Evolutionary conservation across 2,113 vertebrate species (phyloP), one percentile per base, ranked within the genome.

Genomic region (Lepisosteus oculatus): DNA sequence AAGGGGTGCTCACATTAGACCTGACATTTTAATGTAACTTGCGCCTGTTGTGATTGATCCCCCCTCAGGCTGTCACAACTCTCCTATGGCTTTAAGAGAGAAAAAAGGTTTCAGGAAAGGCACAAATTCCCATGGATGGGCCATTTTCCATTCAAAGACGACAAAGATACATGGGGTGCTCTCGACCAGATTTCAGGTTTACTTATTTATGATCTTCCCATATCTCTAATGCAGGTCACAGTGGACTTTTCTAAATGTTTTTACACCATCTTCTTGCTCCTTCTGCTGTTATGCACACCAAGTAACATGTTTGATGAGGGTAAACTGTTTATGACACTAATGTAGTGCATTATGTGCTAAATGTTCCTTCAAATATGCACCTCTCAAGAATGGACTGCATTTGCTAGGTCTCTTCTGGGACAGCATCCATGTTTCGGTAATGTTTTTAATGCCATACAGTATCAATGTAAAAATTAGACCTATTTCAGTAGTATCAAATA

Each of bases 1-100:
- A 68, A 68, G 72, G 59, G 68, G 9, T 0, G 72, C 2, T 72
- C 72, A 75, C 75, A 76, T 65, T 66, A 71, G 55, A 76, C 75
- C 61, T 78, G 77, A 80, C 78, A 79, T 80, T 80, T 82, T 78
- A 82, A 82, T 76, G 78, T 77, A 77, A 55, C 69, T 61, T 17
- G 63, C 68, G 70, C 61, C 74, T 68, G 61, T 74, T 72, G 69
- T 73, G 80, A 78, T 70, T 73, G 72, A 79, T 79, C 72, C 68
- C 74, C 78, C 80, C 73, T 74, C 75, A 72, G 77, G 74, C 75
- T 75, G 71, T 65, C 55, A 80, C 71, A 68, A 63, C 65, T 72
- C 80, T 78, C 73, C 73, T 3, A 68, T 66, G 75, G 67, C 73
- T 80, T 79, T 68, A n/a, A 56, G 43, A 68, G 72, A 65, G 15